Base-by-base conservation (phyloP, 2,113 vertebrate species). In the Anoura caudifer region DNA sequence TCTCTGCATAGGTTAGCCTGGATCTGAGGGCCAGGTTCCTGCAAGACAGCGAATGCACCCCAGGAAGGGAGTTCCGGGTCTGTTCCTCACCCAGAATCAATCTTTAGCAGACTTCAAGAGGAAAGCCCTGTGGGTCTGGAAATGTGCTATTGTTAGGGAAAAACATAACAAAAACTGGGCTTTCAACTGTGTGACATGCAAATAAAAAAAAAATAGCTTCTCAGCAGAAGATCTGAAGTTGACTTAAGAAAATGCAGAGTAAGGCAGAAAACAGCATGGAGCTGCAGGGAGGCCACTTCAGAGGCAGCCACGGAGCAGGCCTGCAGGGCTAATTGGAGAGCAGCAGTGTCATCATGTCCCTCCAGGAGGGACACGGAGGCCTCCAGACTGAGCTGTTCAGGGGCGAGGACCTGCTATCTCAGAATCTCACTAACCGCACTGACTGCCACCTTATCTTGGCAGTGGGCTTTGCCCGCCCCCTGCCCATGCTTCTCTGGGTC, bases 311-410 rank as follows among this genome's bases (percentile, higher is more conserved):
- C 17, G 65, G 59, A 19, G 54, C 38, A 43, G 59, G 28, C 26
- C 52, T 26, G 14, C 47, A 84, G 5, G 50, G 45, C 85, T 96
- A 82, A 96, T 33, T 91, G 86, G 95, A 93, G 26, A 81, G 19
- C 59, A 84, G 86, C 50, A 8, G 77, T 13, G 4, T 31, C 54
- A 9, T 54, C 61, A 33, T 70, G 72, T 65, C 75, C 90, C 75
- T 86, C 72, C 47, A 52, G 91, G 47, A 56, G 77, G 81, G 65
- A n/a, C 22, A 2, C 1, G 1, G 31, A 33, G 3, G n/a, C 26
- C 19, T 80, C 76, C 82, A 20, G 70, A 52, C 2, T 41, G 22
- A 4, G 19, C 59, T 63, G 3, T 28, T 72, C 67, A 69, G 56
- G 38, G 47, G 43, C 45, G 3, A 81, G n/a, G 41, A 59, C 22